Evolutionary conservation across 2,888 invertebrate species (phyloP).

Genomic region (Synanthedon myopaeformis): DNA sequence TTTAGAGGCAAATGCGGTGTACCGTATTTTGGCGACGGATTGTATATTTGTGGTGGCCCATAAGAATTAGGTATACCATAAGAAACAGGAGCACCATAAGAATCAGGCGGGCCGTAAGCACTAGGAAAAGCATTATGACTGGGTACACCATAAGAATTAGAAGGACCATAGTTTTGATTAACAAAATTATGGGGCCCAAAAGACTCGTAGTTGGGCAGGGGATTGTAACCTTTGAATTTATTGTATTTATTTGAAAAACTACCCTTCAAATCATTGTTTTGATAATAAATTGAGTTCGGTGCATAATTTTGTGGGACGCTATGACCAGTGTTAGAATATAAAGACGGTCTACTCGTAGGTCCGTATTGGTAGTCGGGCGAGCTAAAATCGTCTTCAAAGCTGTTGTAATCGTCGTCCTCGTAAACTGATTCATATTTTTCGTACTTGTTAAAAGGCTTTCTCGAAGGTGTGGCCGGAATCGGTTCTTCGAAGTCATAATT

Average conservation of each 20-base stretch:
- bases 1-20: neutral
- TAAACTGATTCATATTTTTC: constrained; percentile 15
- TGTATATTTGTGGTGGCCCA: neutral
- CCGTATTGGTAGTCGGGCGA: constrained; percentile 23
- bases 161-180: constrained; percentile 8
- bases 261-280: constrained; percentile 16
- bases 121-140: constrained; percentile 5
- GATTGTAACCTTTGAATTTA: constrained; percentile 15
- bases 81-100: constrained; percentile 3
- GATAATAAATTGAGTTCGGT: constrained; percentile 14
- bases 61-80: constrained; percentile 9
- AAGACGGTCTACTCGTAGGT: constrained; percentile 8
- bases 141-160: constrained; percentile 21
- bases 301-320: constrained; percentile 16
- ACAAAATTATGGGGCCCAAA: constrained; percentile 7
- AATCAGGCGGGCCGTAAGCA: constrained; percentile 8
- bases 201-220: constrained; percentile 3
- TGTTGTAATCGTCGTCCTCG: constrained; percentile 25
- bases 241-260: constrained; percentile 20
- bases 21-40: neutral
- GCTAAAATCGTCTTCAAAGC: constrained; percentile 19
- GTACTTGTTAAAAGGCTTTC: constrained; percentile 4
- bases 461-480: neutral
- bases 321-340: constrained; percentile 2
- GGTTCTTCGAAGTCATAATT: constrained; percentile 17